Evolutionary conservation across 2,797 vertebrate species (phyloP).

Genomic region (Apodemus agrarius): DNA sequence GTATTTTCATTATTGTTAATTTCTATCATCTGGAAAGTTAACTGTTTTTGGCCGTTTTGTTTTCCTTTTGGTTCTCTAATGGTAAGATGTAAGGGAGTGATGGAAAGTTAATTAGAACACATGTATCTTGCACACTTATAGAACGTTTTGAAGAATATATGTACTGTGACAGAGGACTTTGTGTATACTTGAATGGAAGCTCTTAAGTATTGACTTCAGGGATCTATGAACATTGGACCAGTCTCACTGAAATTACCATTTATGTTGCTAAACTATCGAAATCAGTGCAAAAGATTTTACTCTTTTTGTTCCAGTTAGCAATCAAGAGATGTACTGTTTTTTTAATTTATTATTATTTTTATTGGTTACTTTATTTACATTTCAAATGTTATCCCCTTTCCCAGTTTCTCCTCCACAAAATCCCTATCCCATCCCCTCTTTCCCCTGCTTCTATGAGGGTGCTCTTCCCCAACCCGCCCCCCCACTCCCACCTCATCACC

Average conservation of each 20-base stretch:
- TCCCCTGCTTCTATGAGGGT: background rate
- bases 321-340: background rate
- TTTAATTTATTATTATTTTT: no score
- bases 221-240: background rate
- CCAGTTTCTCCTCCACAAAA: background rate
- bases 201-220: background rate
- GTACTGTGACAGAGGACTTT: background rate
- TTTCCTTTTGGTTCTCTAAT: background rate
- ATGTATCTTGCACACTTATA: background rate
- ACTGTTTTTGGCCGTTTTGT: background rate
- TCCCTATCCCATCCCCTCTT: background rate
- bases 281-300: background rate
- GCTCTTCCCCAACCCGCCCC: no score
- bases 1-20: background rate
- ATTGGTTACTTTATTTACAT: background rate
- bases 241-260: background rate
- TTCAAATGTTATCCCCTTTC: background rate
- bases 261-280: background rate
- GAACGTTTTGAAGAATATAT: background rate
- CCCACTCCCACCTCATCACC: background rate
- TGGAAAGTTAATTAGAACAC: background rate
- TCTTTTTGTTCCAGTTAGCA: background rate
- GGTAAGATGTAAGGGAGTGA: no score
- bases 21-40: background rate
- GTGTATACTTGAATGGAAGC: background rate